A percentile compares a stretch with the other conserved stretches of the same genome.
Evolutionary conservation across 1,140 invertebrate species (phyloP).

Genomic region (Cephus cinctus): DNA sequence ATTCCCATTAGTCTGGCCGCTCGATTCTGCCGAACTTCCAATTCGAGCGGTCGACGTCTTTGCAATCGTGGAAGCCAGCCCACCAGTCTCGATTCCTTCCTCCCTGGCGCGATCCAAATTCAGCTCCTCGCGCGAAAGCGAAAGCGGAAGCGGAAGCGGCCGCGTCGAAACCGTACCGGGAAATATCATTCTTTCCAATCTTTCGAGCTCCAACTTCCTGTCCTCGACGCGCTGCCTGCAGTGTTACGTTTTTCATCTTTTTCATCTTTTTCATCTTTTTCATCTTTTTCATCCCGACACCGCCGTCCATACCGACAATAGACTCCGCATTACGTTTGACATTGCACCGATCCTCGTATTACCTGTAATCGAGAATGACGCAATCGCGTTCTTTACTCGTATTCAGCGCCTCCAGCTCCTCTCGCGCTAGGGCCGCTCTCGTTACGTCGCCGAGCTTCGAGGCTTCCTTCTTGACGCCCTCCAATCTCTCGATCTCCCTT

Average conservation of each 20-base stretch:
- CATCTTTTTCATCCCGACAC: neutral
- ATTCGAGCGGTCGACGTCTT: too few relatives aligned
- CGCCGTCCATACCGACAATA: neutral
- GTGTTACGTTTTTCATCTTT: neutral
- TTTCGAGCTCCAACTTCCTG: conserved; percentile 67
- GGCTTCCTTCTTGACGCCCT: conserved; percentile 69
- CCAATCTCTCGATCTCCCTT: conserved; percentile 67
- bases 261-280: neutral
- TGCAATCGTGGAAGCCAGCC: too few relatives aligned
- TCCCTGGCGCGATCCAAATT: too few relatives aligned
- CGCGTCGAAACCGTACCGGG: conserved; percentile 58
- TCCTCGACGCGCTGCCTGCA: conserved; percentile 65
- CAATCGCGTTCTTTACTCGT: conserved; percentile 64
- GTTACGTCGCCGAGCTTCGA: conserved; percentile 66
- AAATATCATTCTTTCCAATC: conserved; percentile 70
- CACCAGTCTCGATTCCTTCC: too few relatives aligned
- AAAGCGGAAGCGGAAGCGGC: conserved; percentile 17
- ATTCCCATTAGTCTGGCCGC: neutral
- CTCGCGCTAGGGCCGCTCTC: conserved; percentile 62
- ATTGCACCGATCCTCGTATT: neutral
- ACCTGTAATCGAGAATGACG: conserved; percentile 59
- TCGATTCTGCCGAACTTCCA: too few relatives aligned
- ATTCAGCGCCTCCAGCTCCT: conserved; percentile 66
- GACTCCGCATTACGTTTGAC: too few relatives aligned
- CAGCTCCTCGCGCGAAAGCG: too few relatives aligned